phyloP scores from a whole-genome alignment of 2,113 vertebrate genomes.

The Gnathonemus longibarbis region DNA sequence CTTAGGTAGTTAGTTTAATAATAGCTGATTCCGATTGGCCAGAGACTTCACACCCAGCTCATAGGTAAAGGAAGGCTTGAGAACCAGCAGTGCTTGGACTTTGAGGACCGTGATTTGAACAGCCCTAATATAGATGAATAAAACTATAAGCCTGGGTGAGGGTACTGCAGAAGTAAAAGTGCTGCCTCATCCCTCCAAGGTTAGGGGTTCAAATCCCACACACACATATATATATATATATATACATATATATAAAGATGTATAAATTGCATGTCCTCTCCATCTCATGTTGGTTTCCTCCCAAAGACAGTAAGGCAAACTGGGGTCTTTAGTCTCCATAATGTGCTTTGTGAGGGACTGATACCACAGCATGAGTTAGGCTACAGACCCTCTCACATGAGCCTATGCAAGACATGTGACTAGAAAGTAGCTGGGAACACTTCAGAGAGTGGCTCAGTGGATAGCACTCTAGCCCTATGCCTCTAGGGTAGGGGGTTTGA shows the following conservation, averaged over 20 bases:
- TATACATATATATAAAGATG: no score
- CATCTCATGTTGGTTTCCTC: neutral
- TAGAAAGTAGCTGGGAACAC: neutral
- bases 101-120: neutral
- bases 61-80: neutral
- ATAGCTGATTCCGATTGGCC: neutral
- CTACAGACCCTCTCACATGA: neutral
- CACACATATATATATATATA: no score
- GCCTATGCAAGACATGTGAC: neutral
- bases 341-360: neutral
- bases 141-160: neutral
- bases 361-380: neutral
- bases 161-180: neutral
- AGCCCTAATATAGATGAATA: neutral
- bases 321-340: neutral
- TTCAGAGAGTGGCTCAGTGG: neutral
- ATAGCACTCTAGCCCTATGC: neutral
- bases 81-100: neutral
- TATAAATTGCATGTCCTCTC: neutral
- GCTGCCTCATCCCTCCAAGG: neutral
- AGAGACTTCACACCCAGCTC: neutral
- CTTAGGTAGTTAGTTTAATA: neutral
- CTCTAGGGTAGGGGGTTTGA: neutral
- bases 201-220: neutral
- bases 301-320: neutral